Evolutionary conservation across 2,797 vertebrate genomes (phyloP).

Genomic region (Moxostoma hubbsi): DNA sequence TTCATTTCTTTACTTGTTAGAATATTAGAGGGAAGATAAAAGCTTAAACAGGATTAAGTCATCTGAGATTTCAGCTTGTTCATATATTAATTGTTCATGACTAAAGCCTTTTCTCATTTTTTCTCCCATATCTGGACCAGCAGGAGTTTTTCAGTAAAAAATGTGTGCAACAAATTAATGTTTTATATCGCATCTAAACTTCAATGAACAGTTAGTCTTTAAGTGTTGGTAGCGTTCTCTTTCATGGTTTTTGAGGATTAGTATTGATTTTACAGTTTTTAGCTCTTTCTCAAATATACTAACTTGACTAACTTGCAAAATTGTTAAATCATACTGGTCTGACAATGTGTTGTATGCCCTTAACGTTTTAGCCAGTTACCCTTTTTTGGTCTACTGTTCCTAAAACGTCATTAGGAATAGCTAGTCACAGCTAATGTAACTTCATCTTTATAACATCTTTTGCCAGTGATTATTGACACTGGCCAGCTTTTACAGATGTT

Average conservation of each 20-base stretch:
- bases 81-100: too few species aligned
- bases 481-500: too few species aligned
- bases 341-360: background rate
- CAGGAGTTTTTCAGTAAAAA: background rate
- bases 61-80: too few species aligned
- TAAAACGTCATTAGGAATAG: background rate
- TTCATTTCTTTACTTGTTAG: background rate
- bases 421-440: background rate
- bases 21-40: background rate
- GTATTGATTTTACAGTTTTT: background rate
- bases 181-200: conserved; percentile 1
- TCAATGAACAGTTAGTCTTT: background rate
- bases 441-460: too few species aligned
- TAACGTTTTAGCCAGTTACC: background rate
- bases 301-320: background rate
- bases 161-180: background rate
- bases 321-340: background rate
- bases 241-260: background rate
- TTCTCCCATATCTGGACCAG: background rate
- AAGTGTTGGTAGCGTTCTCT: background rate
- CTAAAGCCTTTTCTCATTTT: background rate
- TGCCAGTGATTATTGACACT: too few species aligned
- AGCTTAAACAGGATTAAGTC: too few species aligned
- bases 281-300: background rate
- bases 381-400: background rate